These are phyloP conservation scores for Esox niger DNA, from an alignment of 2,113 vertebrate species.

Conservation along the genomic window DNA sequence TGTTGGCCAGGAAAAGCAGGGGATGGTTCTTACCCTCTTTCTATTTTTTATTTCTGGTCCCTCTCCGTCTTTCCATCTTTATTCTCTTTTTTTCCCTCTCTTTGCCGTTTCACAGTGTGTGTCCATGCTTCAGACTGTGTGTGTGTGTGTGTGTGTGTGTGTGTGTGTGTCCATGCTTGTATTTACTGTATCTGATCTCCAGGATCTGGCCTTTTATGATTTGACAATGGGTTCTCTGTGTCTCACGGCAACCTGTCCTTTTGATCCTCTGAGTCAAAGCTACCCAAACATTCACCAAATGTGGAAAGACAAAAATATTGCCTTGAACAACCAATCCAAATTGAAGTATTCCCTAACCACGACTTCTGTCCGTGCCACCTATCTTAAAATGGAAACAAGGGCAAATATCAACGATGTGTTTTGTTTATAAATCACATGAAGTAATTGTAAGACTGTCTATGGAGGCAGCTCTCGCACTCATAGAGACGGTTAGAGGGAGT, in stretches of 20 bases:
- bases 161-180: slow-evolving; percentile 1
- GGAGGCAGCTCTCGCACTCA: no score
- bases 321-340: not conserved
- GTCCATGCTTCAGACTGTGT: slow-evolving; percentile 12
- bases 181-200: not conserved
- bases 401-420: no score
- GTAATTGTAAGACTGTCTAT: no score
- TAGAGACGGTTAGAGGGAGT: no score
- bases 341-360: no score
- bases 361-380: no score
- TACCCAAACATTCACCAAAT: not conserved
- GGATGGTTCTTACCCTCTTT: not conserved
- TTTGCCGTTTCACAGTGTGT: not conserved
- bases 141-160: slow-evolving; percentile 8
- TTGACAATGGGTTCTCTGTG: not conserved
- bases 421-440: no score
- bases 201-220: not conserved
- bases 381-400: no score
- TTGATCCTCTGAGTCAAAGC: not conserved
- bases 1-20: not conserved
- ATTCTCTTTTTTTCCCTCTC: not conserved
- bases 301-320: not conserved
- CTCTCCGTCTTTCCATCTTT: not conserved
- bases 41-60: not conserved
- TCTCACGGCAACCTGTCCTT: not conserved